Conservation (phyloP, 2,113 vertebrate genomes). For the Eublepharis macularius region DNA sequence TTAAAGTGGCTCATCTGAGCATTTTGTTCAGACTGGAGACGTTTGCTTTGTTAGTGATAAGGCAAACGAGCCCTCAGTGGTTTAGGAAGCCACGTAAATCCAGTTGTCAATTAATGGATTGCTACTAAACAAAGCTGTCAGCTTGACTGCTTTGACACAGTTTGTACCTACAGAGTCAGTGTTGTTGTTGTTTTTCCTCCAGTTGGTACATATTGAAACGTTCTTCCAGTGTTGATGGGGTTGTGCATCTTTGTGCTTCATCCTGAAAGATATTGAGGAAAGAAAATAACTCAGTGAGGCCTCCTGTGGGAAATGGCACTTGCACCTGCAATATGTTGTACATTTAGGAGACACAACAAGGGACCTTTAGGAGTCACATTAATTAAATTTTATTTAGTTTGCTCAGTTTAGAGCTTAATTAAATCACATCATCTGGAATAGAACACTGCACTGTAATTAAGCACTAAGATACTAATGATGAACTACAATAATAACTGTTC, state of each 20-base stretch:
- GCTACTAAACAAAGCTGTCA: conserved; percentile 13
- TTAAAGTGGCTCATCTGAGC: conserved; percentile 33
- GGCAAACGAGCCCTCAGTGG: conserved; percentile 31
- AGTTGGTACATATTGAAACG: conserved; percentile 4
- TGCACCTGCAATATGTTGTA: conserved; percentile 23
- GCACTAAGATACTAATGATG: conserved; percentile 4
- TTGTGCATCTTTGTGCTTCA: not conserved
- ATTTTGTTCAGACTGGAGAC: conserved; percentile 23
- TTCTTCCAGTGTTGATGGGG: not conserved
- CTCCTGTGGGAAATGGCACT: conserved; percentile 17
- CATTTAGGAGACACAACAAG: conserved; percentile 29
- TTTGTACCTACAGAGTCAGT: conserved; percentile 14
- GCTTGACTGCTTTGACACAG: conserved; percentile 8
- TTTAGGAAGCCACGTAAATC: conserved; percentile 30
- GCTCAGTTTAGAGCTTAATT: conserved; percentile 33
- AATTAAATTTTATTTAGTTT: conserved; percentile 40
- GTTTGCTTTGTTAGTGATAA: conserved; percentile 38
- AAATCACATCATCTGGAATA: conserved; percentile 15
- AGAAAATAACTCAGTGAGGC: conserved; percentile 11
- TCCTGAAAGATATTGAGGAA: conserved; percentile 4
- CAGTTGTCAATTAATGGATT: conserved; percentile 32
- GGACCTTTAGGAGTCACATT: conserved; percentile 24
- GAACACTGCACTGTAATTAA: conserved; percentile 10
- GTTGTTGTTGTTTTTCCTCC: not conserved
- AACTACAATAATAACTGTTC: conserved; percentile 19